Base-by-base conservation (phyloP, 2,113 vertebrate genomes). In the Lota lota region DNA sequence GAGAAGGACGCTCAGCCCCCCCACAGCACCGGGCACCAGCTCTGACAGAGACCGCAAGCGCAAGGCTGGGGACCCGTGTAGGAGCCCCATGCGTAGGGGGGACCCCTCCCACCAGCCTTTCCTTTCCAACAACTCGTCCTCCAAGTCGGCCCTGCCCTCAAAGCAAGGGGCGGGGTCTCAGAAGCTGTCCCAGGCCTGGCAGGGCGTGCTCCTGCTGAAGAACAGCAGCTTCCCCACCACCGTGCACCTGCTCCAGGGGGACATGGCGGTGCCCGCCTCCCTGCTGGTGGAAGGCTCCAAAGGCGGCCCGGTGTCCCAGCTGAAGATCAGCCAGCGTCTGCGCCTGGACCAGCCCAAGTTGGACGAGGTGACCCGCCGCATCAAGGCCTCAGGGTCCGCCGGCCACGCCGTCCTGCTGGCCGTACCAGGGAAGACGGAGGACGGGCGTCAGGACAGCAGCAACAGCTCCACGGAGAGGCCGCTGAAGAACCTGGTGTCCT, bases 401-500 rank as follows among this genome's bases (percentile, higher is more conserved):
- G 96, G 97, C 2, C 95, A 95, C 75, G 89, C 94, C 78, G 88
- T 98, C 80, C 95, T 99, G 1, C 88, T 99, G 72, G 97, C 97
- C 1, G 90, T 97, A 81, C 97, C 96, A 5, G 93, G 93, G 68
- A 93, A 87, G 63, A 88, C 92, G 0, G 95, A 98, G 56, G 91
- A 86, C 71, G 85, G 86, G 14, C 20, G 79, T 12, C 79, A 80
- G 14, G 94, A 94, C 28, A 33, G 80, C 91, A 78, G 88, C 93
- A 89, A 87, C 93, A 89, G 87, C 93, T 95, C 97, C 53, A 94
- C 93, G 0, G 96, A 99, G 89, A 91, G 96, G 78, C 97, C 97
- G 0, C 93, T 99, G 83, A 97, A 96, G 90, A 98, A 99, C 93
- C 95, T 99, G 88, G 97, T 99, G 72, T 97, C 96, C 72, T 99